phyloP scores from a whole-genome alignment of 2,888 invertebrate species.

The Lasiommata megera region DNA sequence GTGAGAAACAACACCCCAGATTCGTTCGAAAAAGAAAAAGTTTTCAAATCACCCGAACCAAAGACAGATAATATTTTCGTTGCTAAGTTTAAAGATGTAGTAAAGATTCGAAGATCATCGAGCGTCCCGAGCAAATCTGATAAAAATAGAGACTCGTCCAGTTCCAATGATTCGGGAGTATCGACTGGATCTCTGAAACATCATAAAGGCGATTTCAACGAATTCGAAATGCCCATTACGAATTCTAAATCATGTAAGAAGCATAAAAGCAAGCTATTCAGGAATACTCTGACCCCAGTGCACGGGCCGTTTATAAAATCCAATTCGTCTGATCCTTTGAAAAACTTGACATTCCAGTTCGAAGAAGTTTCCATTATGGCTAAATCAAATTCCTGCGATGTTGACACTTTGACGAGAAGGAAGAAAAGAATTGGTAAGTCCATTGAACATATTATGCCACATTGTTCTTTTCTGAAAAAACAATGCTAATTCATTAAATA shows the following conservation, averaged over 20 bases:
- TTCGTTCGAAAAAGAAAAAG: slow-evolving; percentile 48
- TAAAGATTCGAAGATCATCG: slow-evolving; percentile 84
- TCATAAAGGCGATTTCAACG: slow-evolving; percentile 82
- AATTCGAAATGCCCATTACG: slow-evolving; percentile 80
- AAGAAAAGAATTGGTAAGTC: slow-evolving; percentile 66
- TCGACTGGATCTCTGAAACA: slow-evolving; percentile 85
- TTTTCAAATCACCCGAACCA: slow-evolving; percentile 66
- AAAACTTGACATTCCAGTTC: slow-evolving; percentile 84
- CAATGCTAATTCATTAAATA: too few relatives aligned
- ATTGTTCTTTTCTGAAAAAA: too few relatives aligned
- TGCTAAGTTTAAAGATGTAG: slow-evolving; percentile 75
- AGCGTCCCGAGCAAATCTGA: slow-evolving; percentile 86
- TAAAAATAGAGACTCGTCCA: slow-evolving; percentile 85
- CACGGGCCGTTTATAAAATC: slow-evolving; percentile 83
- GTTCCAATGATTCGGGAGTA: slow-evolving; percentile 87
- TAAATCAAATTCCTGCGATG: slow-evolving; percentile 84
- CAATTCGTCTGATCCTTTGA: slow-evolving; percentile 83
- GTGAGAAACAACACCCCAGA: slow-evolving; percentile 41
- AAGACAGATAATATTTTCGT: slow-evolving; percentile 68
- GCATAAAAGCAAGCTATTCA: slow-evolving; percentile 70
- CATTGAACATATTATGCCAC: not conserved
- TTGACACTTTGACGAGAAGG: slow-evolving; percentile 81
- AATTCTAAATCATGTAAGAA: slow-evolving; percentile 73
- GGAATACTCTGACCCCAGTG: slow-evolving; percentile 65
- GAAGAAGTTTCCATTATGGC: slow-evolving; percentile 81